Percentiles rank a stretch among this genome's conserved stretches.
Evolutionary conservation across 2,113 vertebrate species (phyloP).

Genomic region (Amphiprion percula): DNA sequence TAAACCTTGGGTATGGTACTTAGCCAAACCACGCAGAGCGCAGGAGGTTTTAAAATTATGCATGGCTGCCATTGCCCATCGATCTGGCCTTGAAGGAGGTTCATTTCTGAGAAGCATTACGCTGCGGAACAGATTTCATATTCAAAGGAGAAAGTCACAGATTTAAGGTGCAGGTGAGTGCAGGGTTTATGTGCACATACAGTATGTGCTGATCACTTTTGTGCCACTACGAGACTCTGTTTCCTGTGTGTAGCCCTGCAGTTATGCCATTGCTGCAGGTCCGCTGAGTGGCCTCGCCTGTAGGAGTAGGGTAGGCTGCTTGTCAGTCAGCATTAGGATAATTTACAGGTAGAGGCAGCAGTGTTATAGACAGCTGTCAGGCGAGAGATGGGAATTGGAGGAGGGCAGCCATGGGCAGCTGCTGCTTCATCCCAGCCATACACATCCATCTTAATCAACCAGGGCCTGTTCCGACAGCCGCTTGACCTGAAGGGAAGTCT

Average conservation of each 20-base stretch:
- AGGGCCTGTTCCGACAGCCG: conserved; percentile 49
- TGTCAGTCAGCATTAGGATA: conserved; percentile 71
- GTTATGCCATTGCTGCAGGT: conserved; percentile 41
- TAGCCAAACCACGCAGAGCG: conserved; percentile 30
- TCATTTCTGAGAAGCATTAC: conserved; percentile 56
- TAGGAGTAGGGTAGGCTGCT: conserved; percentile 37
- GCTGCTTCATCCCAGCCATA: conserved; percentile 47
- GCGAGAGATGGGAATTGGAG: conserved; percentile 43
- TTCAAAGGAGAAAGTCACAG: conserved; percentile 50
- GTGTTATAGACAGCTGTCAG: conserved; percentile 80
- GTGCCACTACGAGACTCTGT: conserved; percentile 1
- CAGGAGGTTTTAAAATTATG: conserved; percentile 53
- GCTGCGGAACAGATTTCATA: conserved; percentile 40
- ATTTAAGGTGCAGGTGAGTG: conserved; percentile 18
- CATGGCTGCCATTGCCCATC: conserved; percentile 53
- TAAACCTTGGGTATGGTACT: conserved; percentile 59
- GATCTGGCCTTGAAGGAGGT: conserved; percentile 66
- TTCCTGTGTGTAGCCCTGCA: conserved; percentile 8
- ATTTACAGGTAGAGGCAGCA: conserved; percentile 70
- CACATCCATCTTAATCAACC: conserved; percentile 76
- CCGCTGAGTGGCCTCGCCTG: conserved; percentile 23
- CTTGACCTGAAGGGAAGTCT: conserved; percentile 59
- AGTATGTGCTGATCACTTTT: conserved; percentile 25
- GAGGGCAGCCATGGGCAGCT: conserved; percentile 49
- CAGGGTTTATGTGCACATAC: conserved; percentile 1